Evolutionary conservation across 2,113 vertebrate species (phyloP), one percentile per base, ranked within the genome.

Genomic region (Puntigrus tetrazona): DNA sequence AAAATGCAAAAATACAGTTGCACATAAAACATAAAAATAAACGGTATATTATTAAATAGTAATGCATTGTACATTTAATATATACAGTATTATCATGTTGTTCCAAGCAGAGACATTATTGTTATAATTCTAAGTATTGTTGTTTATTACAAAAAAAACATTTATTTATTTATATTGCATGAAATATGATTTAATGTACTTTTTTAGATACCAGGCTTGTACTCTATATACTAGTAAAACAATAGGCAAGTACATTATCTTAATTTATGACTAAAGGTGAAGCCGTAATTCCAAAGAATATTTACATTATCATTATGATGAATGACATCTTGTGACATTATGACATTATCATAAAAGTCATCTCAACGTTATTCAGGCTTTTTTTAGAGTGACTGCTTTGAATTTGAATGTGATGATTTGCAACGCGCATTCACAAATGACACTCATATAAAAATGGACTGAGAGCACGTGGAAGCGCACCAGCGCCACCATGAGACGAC

Each of bases 401-500:
- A 8, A 14, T 43, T 45, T 45, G 10, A 41, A 11, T 72, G 69
- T 59, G 76, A 38, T 78, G 20, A 41, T 59, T 22, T 36, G 34
- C 45, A 16, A 14, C 34, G 18, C 27, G 52, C 5, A 22, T 45
- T 43, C 5, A 22, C 1, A 59, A 38, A 38, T 6, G 5, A 69
- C 4, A n/a, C 20, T 67, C 1, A 31, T 2, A 22, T 36, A 38
- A n/a, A 38, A 69, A 69, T 11, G 31, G 22, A 22, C 31, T 34
- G 7, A 65, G 11, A 65, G 11, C n/a, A 11, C 31, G 25, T 29
- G 57, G 69, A 69, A 74, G 75, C 16, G 69, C 85, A 38, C 47
- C 45, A 85, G 83, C 59, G 38, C 85, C 85, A 84, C 70, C 83
- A 83, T 59, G 61, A 77, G 88, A 55, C 67, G 41, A 9, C 0